Conservation (phyloP, 2,888 invertebrate genomes). For the Protophormia terraenovae region DNA sequence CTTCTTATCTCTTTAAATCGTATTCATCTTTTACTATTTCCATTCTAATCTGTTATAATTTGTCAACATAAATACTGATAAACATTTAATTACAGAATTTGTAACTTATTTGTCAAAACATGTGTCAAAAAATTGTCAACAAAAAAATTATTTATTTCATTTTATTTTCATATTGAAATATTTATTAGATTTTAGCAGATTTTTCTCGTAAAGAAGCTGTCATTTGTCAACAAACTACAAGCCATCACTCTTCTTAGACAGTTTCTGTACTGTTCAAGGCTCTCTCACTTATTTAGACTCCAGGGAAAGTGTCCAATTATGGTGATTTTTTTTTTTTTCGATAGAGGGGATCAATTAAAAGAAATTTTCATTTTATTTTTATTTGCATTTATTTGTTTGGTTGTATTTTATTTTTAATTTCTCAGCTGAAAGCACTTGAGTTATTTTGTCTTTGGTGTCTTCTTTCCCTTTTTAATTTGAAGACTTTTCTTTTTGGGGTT, state of each 20-base stretch:
- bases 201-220: neutral
- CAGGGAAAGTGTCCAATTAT: neutral
- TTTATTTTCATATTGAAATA: neutral
- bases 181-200: slow-evolving; percentile 21
- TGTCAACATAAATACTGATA: neutral
- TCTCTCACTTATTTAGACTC: neutral
- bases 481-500: neutral
- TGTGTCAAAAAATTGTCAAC: slow-evolving; percentile 2
- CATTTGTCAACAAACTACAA: slow-evolving; percentile 15
- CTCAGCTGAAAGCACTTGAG: slow-evolving; percentile 49
- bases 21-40: no score
- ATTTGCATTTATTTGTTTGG: neutral
- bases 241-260: neutral
- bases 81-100: neutral
- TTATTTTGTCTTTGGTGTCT: neutral
- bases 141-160: neutral
- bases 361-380: slow-evolving; percentile 4
- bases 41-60: neutral
- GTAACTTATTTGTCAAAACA: slow-evolving; percentile 3
- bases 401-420: slow-evolving; percentile 34
- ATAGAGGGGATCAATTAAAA: slow-evolving; percentile 39
- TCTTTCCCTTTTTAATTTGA: no score
- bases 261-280: neutral
- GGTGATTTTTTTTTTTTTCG: neutral
- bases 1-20: no score